Base-by-base conservation (phyloP, 2,888 invertebrate species). In the Cheilosia vernalis region DNA sequence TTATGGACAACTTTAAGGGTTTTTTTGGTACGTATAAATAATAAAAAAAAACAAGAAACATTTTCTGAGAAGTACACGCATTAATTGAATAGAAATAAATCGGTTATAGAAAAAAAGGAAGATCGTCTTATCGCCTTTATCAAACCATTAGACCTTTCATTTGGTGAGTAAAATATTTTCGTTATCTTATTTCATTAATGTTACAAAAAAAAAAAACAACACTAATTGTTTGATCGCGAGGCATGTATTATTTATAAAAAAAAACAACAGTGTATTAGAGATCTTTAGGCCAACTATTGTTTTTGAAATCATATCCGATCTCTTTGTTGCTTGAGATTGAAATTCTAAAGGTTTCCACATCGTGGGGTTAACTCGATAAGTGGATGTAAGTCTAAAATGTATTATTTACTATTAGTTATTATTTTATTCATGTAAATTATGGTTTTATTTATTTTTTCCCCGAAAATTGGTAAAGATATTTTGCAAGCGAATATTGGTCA, bases 81-180 rank as follows among this genome's bases (percentile, higher is more conserved):
- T 69, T 64, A 74, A 79, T 70, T 64, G 24, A 69, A 67, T 64
- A 76, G 60, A 69, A 56, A 53, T 51, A 73, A 58, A 63, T 44
- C 42, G 15, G 60, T 76, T 76, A 67, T 47, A 40, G n/a, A 27
- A 61, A 42, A 21, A 55, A 84, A 66, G 37, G 76, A 63, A 67
- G 72, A 56, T 24, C 51, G 24, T 61, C 85, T 42, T 47, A 49
- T 49, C 67, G 70, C 55, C 66, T 74, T 67, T 74, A 53, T 30
- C 79, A 69, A 74, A 80, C 55, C 81, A 74, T 77, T 85, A 85
- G 85, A 81, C 72, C 47, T 85, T 81, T 85, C 55, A 81, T 85
- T 85, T 81, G 85, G 85, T 85, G 85, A 85, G 85, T 85, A 85
- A 85, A 44, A 77, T 77, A 53, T 80, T 80, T 80, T 80, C 80